Evolutionary conservation across 2,888 invertebrate species (phyloP), one percentile per base, ranked within the genome.

Genomic region (Hemistola chrysoprasaria): DNA sequence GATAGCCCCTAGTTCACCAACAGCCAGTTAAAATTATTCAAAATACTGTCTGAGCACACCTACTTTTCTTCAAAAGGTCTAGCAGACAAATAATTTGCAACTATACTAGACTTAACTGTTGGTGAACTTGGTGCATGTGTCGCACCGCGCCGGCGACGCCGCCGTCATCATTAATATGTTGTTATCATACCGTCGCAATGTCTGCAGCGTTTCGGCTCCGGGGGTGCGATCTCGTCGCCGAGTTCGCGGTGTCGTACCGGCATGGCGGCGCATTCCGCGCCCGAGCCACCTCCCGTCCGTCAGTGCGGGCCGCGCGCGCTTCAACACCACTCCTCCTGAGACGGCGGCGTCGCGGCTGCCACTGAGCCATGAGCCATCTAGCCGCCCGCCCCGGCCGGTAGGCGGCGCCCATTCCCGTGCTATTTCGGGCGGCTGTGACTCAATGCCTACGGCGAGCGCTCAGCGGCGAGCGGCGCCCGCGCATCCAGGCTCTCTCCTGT

Each of bases 141-240:
- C n/a, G n/a, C n/a, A n/a, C n/a, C n/a, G 56, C 50, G 51, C 55
- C 58, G 58, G 53, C 61, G 60, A 57, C 64, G 52, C 53, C 58
- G 60, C 61, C 59, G 60, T 61, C 59, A 62, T 62, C 62, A 47
- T 45, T 62, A 57, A 62, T 64, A 58, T 30, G 28, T 44, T 60
- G 61, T 50, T 36, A 54, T 64, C 76, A 73, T 93, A 95, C 95
- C 95, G 94, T 95, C 95, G 94, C 95, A 95, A 90, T 95, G 95
- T 92, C 94, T 95, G 94, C 95, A 95, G 93, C 95, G 95, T 91
- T 95, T 95, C 90, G 95, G 94, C 92, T 94, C 93, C 90, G 95
- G 95, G 71, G 85, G 79, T 73, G 87, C 87, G 84, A 85, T 78
- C 76, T 87, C 87, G 78, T 89, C 89, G 82, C 88, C 85, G 83